A percentile compares a stretch with the other conserved stretches of the same genome.
These are phyloP conservation scores for Tetanocera ferruginea DNA, from an alignment of 2,888 invertebrate species.

Conservation along the genomic window DNA sequence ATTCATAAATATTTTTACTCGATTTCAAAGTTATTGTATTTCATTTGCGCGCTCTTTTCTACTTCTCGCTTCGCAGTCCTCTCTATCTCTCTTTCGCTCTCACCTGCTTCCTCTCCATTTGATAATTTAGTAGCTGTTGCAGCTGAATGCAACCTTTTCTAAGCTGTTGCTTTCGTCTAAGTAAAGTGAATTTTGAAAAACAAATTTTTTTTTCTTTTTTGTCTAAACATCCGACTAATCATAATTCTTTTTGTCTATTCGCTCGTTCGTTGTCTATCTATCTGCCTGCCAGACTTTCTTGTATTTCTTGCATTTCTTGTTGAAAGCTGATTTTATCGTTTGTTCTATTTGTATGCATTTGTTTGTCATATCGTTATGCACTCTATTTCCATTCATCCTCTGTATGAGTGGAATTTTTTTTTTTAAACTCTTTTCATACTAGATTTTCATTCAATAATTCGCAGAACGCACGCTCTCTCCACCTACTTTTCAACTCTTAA, in stretches of 20 bases:
- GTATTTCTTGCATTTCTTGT: constrained; percentile 15
- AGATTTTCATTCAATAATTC: constrained; percentile 22
- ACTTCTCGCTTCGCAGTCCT: neutral
- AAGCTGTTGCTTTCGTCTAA: neutral
- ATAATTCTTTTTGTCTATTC: neutral
- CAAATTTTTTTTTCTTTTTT: neutral
- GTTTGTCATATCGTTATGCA: neutral
- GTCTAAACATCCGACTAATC: neutral
- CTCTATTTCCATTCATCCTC: neutral
- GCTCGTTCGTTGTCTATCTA: neutral
- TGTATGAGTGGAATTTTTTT: neutral
- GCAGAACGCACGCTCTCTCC: neutral
- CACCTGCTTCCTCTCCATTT: neutral
- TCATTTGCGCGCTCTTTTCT: neutral
- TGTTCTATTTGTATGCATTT: constrained; percentile 13
- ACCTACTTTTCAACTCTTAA: neutral
- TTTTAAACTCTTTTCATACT: neutral
- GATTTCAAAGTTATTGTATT: constrained; percentile 53
- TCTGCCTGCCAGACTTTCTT: neutral
- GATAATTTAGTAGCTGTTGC: neutral
- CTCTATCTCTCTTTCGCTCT: constrained; percentile 8
- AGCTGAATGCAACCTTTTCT: neutral
- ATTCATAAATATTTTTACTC: constrained; percentile 65
- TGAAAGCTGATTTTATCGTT: constrained; percentile 15
- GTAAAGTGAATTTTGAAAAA: no score